These are phyloP conservation scores for Onchidella celtica DNA, from an alignment of 2,888 invertebrate species.

Conservation along the genomic window DNA sequence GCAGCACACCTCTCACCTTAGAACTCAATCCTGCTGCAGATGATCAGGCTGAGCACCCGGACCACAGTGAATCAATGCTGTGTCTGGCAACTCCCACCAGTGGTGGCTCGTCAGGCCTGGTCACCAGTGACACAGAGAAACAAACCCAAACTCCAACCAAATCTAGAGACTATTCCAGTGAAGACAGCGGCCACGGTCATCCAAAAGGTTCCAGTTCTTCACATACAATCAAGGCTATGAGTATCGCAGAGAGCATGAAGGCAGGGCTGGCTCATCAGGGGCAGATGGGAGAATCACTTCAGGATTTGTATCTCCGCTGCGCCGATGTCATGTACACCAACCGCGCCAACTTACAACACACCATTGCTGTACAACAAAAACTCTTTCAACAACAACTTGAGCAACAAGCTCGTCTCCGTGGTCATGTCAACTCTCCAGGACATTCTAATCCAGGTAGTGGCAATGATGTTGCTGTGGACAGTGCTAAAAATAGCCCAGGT, in stretches of 20 bases:
- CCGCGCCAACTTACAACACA: conserved; percentile 86
- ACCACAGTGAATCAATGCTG: conserved; percentile 75
- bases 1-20: conserved; percentile 82
- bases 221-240: conserved; percentile 43
- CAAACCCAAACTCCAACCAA: conserved; percentile 75
- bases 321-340: conserved; percentile 87
- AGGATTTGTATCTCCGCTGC: conserved; percentile 77
- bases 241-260: conserved; percentile 44
- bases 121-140: conserved; percentile 74
- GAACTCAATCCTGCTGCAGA: conserved; percentile 75
- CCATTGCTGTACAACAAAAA: conserved; percentile 86
- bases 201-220: conserved; percentile 46
- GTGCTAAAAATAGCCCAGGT: conserved; percentile 50
- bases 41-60: conserved; percentile 64
- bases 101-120: conserved; percentile 55
- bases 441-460: conserved; percentile 33
- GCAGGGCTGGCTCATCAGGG: conserved; percentile 45
- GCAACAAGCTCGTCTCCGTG: conserved; percentile 59
- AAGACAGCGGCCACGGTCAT: conserved; percentile 61
- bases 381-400: conserved; percentile 79
- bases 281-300: conserved; percentile 70
- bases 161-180: conserved; percentile 68
- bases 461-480: conserved; percentile 37
- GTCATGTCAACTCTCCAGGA: conserved; percentile 36
- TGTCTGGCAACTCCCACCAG: conserved; percentile 66